Evolutionary conservation across 2,888 invertebrate genomes (phyloP).

Genomic region (Acleris sparsana): DNA sequence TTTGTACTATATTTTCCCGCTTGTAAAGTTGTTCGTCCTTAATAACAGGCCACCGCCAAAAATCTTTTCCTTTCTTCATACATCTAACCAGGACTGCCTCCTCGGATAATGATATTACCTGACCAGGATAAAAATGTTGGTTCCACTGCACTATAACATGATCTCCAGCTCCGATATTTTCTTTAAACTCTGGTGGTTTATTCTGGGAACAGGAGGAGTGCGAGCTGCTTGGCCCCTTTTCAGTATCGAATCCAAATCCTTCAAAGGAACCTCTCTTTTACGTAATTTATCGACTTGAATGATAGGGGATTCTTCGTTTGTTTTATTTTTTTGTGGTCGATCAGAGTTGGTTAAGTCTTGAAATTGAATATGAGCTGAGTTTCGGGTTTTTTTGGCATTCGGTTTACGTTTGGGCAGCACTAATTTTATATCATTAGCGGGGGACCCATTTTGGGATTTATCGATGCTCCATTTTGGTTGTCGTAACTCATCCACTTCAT

Average conservation of each 20-base stretch:
- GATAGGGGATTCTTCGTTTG: neutral
- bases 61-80: conserved; percentile 36
- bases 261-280: neutral
- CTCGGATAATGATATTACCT: conserved; percentile 28
- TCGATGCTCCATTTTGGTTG: neutral
- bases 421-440: neutral
- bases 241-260: neutral
- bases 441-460: neutral
- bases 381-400: neutral
- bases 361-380: neutral
- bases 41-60: conserved; percentile 38
- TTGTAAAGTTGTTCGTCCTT: conserved; percentile 39
- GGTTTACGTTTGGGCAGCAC: neutral
- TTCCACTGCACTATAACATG: conserved; percentile 36
- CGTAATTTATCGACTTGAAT: neutral
- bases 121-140: conserved; percentile 32
- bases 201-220: neutral
- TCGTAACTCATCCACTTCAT: neutral
- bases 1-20: conserved; percentile 26
- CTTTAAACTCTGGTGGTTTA: too few species aligned
- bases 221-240: too few species aligned
- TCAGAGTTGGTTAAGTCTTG: neutral
- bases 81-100: conserved; percentile 37
- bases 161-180: conserved; percentile 12
- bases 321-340: neutral